phyloP scores from a whole-genome alignment of 2,797 vertebrate genomes.

The Cyprinella venusta region DNA sequence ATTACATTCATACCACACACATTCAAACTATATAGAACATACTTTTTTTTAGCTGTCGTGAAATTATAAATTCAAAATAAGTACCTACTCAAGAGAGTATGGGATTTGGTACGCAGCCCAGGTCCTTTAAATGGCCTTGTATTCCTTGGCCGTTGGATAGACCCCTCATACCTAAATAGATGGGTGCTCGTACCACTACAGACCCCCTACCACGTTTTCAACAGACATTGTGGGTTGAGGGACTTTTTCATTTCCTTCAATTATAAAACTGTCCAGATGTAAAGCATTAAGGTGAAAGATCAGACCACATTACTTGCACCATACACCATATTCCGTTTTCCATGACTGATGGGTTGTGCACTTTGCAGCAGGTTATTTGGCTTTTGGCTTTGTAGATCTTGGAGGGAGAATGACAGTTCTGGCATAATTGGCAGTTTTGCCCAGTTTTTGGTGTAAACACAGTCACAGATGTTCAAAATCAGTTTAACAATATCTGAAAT shows the following conservation, averaged over 20 bases:
- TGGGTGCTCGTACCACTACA: neutral
- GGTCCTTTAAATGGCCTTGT: slow-evolving; percentile 7
- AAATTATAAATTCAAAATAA: too few species aligned
- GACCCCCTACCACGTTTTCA: slow-evolving; percentile 9
- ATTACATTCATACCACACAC: too few species aligned
- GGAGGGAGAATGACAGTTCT: slow-evolving; percentile 2
- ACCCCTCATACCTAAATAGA: slow-evolving; percentile 10
- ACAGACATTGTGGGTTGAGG: neutral
- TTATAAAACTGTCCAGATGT: slow-evolving; percentile 38
- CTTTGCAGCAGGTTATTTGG: neutral
- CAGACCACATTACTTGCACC: slow-evolving; percentile 11
- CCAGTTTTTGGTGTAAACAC: neutral
- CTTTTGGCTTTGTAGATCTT: slow-evolving; percentile 25
- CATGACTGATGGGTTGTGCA: slow-evolving; percentile 16
- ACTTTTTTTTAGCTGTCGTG: too few species aligned
- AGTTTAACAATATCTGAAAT: neutral
- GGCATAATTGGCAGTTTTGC: neutral
- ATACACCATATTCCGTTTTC: slow-evolving; percentile 4
- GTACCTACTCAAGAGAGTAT: too few species aligned
- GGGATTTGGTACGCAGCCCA: too few species aligned
- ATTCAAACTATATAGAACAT: too few species aligned
- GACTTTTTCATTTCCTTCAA: slow-evolving; percentile 16
- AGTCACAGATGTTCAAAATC: slow-evolving; percentile 5
- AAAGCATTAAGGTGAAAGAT: slow-evolving; percentile 10
- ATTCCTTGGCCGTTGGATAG: neutral